Percentiles rank a stretch among this genome's conserved stretches.
These are phyloP conservation scores for Lepidurus apus DNA, from an alignment of 1,140 invertebrate species.

Conservation along the genomic window DNA sequence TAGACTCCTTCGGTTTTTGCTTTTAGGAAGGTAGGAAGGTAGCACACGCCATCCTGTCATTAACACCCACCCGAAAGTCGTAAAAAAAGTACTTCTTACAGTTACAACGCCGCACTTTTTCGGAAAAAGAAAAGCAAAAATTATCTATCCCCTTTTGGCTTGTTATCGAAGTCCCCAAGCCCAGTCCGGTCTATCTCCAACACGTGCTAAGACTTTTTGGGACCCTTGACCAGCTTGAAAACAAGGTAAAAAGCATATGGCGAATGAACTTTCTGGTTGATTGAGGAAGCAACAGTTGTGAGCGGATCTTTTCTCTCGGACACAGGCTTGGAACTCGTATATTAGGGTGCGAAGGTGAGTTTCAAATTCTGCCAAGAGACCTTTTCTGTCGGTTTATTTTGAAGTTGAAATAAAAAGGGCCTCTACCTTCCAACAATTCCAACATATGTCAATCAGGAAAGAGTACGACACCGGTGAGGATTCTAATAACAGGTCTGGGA, in stretches of 20 bases:
- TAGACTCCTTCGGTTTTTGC: not conserved
- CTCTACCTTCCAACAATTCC: not conserved
- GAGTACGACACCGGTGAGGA: not conserved
- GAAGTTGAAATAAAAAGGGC: not conserved
- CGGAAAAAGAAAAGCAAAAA: not conserved
- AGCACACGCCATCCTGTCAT: slow-evolving; percentile 6
- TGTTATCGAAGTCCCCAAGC: not conserved
- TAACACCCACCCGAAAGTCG: slow-evolving; percentile 2
- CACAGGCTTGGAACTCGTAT: not conserved
- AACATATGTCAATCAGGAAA: not conserved
- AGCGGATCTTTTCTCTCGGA: not conserved
- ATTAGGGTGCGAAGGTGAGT: not conserved
- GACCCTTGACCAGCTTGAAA: not conserved
- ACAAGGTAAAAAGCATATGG: slow-evolving; percentile 2
- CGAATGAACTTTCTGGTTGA: not conserved
- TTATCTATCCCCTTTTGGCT: not conserved
- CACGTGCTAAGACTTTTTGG: not conserved
- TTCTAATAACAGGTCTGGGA: not conserved
- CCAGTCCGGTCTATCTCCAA: not conserved
- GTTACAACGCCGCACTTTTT: not conserved
- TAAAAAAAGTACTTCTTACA: not conserved
- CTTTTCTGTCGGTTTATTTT: not conserved
- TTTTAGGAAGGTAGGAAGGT: not conserved
- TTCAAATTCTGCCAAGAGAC: not conserved
- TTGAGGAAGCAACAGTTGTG: slow-evolving; percentile 21